Conservation (phyloP, 2,113 vertebrate genomes). For the Colaptes auratus region DNA sequence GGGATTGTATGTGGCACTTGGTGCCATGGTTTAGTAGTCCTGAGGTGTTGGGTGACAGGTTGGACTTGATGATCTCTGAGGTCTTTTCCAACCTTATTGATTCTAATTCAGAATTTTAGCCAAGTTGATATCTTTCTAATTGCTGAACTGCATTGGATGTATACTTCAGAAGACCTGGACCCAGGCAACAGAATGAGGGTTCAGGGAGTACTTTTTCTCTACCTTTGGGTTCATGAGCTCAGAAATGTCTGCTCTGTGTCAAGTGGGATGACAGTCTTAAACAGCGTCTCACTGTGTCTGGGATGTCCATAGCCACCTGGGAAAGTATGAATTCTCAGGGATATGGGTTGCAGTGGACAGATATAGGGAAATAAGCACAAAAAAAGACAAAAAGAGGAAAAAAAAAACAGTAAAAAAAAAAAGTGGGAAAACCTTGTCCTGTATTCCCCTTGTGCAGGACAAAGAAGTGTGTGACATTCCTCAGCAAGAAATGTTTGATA, state of each 20-base stretch:
- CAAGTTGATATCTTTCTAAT: no score
- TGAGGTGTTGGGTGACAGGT: no score
- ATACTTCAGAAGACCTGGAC: background rate
- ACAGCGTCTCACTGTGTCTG: background rate
- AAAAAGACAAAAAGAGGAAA: no score
- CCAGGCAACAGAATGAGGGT: background rate
- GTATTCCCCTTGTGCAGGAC: background rate
- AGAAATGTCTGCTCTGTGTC: background rate
- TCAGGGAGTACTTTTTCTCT: background rate
- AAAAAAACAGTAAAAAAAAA: background rate
- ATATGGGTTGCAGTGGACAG: background rate
- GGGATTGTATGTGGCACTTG: no score
- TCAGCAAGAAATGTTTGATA: background rate
- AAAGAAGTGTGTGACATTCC: background rate
- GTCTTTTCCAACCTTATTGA: no score
- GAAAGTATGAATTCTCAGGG: background rate
- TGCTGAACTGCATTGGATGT: fast-evolving
- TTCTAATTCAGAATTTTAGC: no score
- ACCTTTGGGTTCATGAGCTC: background rate
- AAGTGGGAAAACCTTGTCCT: background rate
- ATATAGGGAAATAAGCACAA: background rate
- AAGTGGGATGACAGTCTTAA: background rate
- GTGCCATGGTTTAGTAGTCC: no score
- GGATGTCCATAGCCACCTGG: fast-evolving
- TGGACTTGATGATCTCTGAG: no score